Base-by-base conservation (phyloP, 2,888 invertebrate species). In the Trachelus stipa region DNA sequence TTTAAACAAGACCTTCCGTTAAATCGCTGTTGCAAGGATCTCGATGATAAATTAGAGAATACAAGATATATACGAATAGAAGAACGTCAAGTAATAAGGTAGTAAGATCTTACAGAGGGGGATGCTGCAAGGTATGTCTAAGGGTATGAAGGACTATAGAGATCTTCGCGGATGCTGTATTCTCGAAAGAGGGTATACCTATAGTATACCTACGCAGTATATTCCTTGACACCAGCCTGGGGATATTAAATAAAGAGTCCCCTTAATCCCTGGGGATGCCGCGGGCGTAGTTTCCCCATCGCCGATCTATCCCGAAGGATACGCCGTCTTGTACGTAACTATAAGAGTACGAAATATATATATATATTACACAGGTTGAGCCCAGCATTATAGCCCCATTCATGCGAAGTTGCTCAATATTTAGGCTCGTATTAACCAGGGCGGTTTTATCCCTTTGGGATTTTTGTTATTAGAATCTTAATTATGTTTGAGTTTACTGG, bases 211-310 rank as follows among this genome's bases (percentile, higher is more conserved):
- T 56, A 56, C 56, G 56, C 33, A 34, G 31, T 85, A 86, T 85
- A 85, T 84, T 87, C 84, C 87, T 89, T 85, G 88, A 89, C 89
- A 87, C 88, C 85, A 88, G 89, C 89, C 89, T 80, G 85, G 81
- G 89, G 89, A 87, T 89, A 89, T 89, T 89, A 89, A 89, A 89
- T 89, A 89, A 89, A 89, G 88, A 89, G 84, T 87, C 87, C 87
- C 83, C 83, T 78, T 77, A 75, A 73, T 81, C 86, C 89, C 85
- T 87, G 80, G 79, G 88, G 87, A 86, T 80, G 77, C 82, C 86
- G 83, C 56, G 74, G 83, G 87, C 87, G 83, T 80, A 79, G 81
- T 83, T 82, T 83, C 83, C 84, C 71, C 83, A 79, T 83, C 76
- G 69, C 77, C 76, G 74, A 74, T 77, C 35, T 69, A 76, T 79